A percentile compares a stretch with the other conserved stretches of the same genome.
Evolutionary conservation across 1,140 invertebrate genomes (phyloP).

Genomic region (Proales similis): DNA sequence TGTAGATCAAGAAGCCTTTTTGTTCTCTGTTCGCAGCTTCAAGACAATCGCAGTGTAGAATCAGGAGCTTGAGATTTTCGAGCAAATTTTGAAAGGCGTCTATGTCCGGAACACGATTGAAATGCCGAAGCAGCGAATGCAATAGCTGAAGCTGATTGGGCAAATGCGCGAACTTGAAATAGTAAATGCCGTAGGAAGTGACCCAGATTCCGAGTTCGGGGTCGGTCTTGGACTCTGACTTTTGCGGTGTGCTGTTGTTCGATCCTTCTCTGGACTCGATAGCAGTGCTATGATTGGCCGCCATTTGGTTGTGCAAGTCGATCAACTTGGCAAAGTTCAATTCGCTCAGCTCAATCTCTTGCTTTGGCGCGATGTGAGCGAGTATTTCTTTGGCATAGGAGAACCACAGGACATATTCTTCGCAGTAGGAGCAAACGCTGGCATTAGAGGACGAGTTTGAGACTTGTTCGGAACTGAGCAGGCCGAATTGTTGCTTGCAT

Average conservation of each 20-base stretch:
- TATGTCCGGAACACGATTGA: conserved; percentile 67
- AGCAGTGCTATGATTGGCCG: background rate
- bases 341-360: conserved; percentile 29
- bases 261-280: background rate
- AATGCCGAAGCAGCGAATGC: conserved; percentile 55
- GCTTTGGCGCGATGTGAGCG: conserved; percentile 19
- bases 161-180: conserved; percentile 26
- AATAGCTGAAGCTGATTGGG: conserved; percentile 19
- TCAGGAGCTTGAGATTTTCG: conserved; percentile 79
- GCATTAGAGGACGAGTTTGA: background rate
- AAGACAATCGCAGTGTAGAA: conserved; percentile 84
- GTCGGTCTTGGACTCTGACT: conserved; percentile 26
- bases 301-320: conserved; percentile 3
- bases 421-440: conserved; percentile 32
- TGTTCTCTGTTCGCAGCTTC: conserved; percentile 78
- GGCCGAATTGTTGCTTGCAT: conserved; percentile 21
- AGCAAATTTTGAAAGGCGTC: conserved; percentile 88
- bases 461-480: conserved; percentile 10
- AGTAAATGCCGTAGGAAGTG: conserved; percentile 32
- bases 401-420: conserved; percentile 37
- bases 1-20: conserved; percentile 90
- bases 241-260: conserved; percentile 6
- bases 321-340: conserved; percentile 16
- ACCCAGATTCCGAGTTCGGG: conserved; percentile 36
- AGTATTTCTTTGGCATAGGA: conserved; percentile 28